Conservation (phyloP, 2,113 vertebrate genomes). For the Apistogramma diplotaenia region DNA sequence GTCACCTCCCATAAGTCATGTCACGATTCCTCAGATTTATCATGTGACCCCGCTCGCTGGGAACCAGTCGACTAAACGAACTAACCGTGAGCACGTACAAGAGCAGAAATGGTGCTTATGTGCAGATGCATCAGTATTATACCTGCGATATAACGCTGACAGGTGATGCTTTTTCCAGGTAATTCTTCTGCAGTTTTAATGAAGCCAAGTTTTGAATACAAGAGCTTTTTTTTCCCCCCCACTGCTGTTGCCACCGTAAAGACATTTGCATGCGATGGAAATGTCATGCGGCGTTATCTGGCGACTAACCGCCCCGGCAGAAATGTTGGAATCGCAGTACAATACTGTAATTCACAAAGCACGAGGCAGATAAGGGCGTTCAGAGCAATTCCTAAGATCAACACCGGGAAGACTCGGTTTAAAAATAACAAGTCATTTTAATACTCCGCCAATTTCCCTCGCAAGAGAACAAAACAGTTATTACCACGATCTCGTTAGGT, state of each 20-base stretch:
- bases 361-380: neutral
- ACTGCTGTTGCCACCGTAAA: neutral
- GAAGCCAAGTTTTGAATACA: neutral
- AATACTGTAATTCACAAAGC: neutral
- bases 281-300: neutral
- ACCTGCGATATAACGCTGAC: too few relatives aligned
- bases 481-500: neutral
- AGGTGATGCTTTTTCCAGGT: neutral
- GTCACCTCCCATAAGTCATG: neutral
- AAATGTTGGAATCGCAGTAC: neutral
- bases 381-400: neutral
- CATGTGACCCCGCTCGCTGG: neutral
- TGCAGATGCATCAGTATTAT: neutral
- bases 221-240: neutral
- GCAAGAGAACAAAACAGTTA: neutral
- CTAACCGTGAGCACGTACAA: neutral
- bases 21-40: neutral
- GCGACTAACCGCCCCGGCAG: neutral
- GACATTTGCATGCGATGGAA: neutral
- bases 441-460: neutral
- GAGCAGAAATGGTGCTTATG: fast-evolving
- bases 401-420: neutral
- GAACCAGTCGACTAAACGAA: neutral
- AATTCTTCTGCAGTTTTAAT: neutral
- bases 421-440: neutral